Conservation (phyloP, 2,888 invertebrate genomes). For the Coleophora flavipennella region DNA sequence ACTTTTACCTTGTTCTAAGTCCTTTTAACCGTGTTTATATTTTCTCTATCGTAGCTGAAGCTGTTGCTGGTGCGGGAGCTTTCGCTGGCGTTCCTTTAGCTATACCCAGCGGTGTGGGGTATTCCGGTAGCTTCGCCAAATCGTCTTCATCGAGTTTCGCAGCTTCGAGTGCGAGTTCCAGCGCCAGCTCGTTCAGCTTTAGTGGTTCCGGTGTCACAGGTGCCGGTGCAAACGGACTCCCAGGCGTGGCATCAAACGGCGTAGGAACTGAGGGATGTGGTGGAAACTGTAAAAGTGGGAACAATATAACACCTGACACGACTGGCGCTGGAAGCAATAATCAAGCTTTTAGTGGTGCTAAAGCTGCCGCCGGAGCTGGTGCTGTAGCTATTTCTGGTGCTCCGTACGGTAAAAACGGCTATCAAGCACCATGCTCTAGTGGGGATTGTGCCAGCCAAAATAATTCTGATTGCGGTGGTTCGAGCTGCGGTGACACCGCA, state of each 20-base stretch:
- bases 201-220: slow-evolving; percentile 29
- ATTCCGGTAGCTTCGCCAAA: slow-evolving; percentile 59
- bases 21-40: too few relatives aligned
- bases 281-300: slow-evolving; percentile 15
- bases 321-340: slow-evolving; percentile 5
- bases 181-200: slow-evolving; percentile 51
- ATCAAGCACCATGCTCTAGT: slow-evolving; percentile 16
- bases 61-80: slow-evolving; percentile 38
- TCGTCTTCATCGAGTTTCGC: slow-evolving; percentile 55
- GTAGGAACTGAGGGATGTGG: slow-evolving; percentile 13
- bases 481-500: slow-evolving; percentile 22
- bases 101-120: slow-evolving; percentile 36
- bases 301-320: slow-evolving; percentile 4
- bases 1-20: too few relatives aligned
- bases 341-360: slow-evolving; percentile 15
- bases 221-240: slow-evolving; percentile 1
- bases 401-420: slow-evolving; percentile 6
- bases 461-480: slow-evolving; percentile 27
- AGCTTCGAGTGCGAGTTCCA: slow-evolving; percentile 54
- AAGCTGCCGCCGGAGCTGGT: slow-evolving; percentile 18
- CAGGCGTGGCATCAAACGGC: not conserved
- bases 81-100: slow-evolving; percentile 35
- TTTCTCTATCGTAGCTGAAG: slow-evolving; percentile 34
- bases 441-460: slow-evolving; percentile 18
- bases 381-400: slow-evolving; percentile 17